These are phyloP conservation scores for Gallinago paraguaiae DNA, from an alignment of 2,113 vertebrate genomes.

Conservation along the genomic window DNA sequence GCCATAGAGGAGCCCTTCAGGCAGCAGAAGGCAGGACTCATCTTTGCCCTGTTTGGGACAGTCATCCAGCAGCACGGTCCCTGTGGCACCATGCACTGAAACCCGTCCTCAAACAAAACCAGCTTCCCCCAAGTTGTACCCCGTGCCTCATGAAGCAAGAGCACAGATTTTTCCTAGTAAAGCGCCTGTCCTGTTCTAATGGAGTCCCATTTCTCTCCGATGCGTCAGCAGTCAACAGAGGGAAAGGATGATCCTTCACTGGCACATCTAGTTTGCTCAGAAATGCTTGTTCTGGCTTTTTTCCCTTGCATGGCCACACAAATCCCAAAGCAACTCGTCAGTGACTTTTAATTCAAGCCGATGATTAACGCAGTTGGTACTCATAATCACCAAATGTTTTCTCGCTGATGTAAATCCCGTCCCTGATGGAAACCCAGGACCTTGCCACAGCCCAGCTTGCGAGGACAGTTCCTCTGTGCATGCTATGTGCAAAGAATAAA, in stretches of 20 bases:
- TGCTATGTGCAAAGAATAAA: background rate
- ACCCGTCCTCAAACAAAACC: background rate
- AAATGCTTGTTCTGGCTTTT: background rate
- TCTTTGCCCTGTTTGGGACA: background rate
- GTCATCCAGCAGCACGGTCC: background rate
- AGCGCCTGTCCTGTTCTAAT: background rate
- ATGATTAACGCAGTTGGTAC: conserved; percentile 33
- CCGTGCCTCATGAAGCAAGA: background rate
- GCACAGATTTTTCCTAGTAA: background rate
- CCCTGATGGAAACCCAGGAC: background rate
- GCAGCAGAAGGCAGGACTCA: background rate
- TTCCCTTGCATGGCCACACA: background rate
- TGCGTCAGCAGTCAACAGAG: background rate
- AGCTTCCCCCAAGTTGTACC: fast-evolving
- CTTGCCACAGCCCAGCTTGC: background rate
- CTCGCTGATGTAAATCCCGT: conserved; percentile 6
- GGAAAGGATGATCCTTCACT: background rate
- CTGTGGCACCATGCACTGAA: background rate
- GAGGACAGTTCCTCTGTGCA: background rate
- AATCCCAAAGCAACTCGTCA: conserved; percentile 33
- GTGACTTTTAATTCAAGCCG: conserved; percentile 22
- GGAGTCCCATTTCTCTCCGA: background rate
- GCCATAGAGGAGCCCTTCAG: background rate
- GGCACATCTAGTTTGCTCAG: background rate
- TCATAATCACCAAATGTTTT: conserved; percentile 13